A percentile compares a stretch with the other conserved stretches of the same genome.
Evolutionary conservation across 2,888 invertebrate genomes (phyloP).

Genomic region (Cremastobaeus sp.): DNA sequence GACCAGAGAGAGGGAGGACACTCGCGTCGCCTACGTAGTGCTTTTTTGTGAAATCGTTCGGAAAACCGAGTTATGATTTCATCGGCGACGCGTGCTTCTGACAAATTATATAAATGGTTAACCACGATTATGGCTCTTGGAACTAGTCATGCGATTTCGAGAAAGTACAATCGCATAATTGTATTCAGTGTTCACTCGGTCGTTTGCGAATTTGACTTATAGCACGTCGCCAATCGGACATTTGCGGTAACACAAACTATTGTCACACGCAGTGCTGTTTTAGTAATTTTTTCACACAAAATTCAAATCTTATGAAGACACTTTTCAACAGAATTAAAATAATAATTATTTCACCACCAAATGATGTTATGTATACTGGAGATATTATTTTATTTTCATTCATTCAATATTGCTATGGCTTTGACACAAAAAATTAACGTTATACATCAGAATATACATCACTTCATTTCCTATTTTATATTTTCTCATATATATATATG

Average conservation of each 20-base stretch:
- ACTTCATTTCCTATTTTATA: too few relatives aligned
- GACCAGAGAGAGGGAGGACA: constrained; percentile 51
- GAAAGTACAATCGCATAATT: constrained; percentile 49
- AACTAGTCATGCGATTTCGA: constrained; percentile 36
- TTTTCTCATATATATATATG: too few relatives aligned
- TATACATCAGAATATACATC: too few relatives aligned
- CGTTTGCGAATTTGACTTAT: constrained; percentile 38
- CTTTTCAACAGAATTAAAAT: not conserved
- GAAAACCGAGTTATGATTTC: constrained; percentile 69
- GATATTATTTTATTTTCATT: too few relatives aligned
- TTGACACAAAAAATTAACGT: too few relatives aligned
- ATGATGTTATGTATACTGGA: too few relatives aligned
- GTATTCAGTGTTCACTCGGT: constrained; percentile 49
- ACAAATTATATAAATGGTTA: constrained; percentile 77
- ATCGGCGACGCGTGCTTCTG: constrained; percentile 73
- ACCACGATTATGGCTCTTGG: constrained; percentile 37
- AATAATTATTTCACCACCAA: too few relatives aligned
- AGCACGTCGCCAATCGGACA: constrained; percentile 3
- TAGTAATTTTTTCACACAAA: too few relatives aligned
- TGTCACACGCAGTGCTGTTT: too few relatives aligned
- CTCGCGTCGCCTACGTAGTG: constrained; percentile 68
- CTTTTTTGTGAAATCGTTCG: constrained; percentile 77
- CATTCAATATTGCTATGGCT: too few relatives aligned
- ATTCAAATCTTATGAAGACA: too few relatives aligned
- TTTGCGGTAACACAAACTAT: constrained; percentile 3